Conservation (phyloP, 2,113 vertebrate species). For the Hucho hucho region DNA sequence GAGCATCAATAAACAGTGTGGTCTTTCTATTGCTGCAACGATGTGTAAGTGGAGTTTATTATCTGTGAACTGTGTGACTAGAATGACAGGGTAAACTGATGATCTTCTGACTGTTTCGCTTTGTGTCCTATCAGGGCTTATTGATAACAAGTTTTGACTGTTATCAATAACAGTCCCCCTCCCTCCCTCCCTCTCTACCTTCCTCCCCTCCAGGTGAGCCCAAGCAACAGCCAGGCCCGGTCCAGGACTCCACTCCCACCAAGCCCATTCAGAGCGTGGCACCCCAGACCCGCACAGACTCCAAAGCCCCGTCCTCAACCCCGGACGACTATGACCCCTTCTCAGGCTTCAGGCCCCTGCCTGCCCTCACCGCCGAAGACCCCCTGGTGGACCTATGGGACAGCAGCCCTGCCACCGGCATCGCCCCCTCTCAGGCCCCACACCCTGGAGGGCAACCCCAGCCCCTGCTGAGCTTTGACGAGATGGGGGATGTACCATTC, state of each 20-base stretch:
- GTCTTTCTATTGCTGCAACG: background rate
- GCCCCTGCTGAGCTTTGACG: slow-evolving; percentile 87
- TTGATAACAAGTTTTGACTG: no score
- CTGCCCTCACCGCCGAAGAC: slow-evolving; percentile 48
- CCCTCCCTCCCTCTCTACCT: background rate
- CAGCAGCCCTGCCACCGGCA: slow-evolving; percentile 45
- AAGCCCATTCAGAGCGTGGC: slow-evolving; percentile 70
- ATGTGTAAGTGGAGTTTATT: no score
- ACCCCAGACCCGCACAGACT: slow-evolving; percentile 60
- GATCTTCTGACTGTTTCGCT: background rate
- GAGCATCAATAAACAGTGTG: background rate
- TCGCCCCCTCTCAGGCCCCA: slow-evolving; percentile 51
- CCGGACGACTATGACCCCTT: slow-evolving; percentile 21
- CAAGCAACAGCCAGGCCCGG: slow-evolving; percentile 26
- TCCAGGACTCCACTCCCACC: slow-evolving; percentile 60
- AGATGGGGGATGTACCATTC: slow-evolving; percentile 83
- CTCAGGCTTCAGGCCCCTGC: slow-evolving; percentile 49
- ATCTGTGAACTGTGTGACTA: no score
- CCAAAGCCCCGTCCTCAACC: slow-evolving; percentile 19
- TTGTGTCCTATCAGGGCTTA: background rate
- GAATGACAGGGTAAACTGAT: no score
- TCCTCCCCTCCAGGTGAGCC: slow-evolving; percentile 45
- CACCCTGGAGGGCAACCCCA: slow-evolving; percentile 42
- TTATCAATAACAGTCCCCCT: background rate
- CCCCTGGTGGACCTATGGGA: slow-evolving; percentile 87